Base-by-base conservation (phyloP, 2,797 vertebrate genomes). In the Galago senegalensis region DNA sequence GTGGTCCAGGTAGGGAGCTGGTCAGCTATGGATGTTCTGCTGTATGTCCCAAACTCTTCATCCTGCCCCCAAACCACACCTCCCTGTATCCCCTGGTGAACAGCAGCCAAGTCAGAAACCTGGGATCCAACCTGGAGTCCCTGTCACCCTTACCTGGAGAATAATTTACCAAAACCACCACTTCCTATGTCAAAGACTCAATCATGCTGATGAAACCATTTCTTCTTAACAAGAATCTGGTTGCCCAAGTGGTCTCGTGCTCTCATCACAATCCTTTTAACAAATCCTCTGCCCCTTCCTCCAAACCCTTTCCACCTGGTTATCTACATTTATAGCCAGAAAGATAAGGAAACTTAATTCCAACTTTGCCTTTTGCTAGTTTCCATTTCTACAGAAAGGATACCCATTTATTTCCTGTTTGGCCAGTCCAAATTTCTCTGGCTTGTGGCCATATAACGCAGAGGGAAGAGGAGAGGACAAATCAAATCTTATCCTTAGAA, bases 121-220 rank as follows among this genome's bases (percentile, higher is more conserved):
- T 31, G 7, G 56, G 53, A 4, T 60, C 46, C 90, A 70, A 53
- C 25, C 21, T 12, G 31, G 53, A 49, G 20, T 4, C 18, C 11
- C 53, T n/a, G 40, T 40, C 46, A 49, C 65, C 72, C 60, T 4
- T 27, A 21, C 72, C 56, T 34, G 21, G 88, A 86, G 40, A 89
- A 53, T 56, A 40, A 75, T 37, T 85, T 85, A 46, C 79, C 63
- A 56, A 95, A 93, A 94, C 67, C 84, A 73, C n/a, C 40, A 21
- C 61, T 69, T 2, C 29, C 23, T 67, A 7, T 23, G 49, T 84
- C 77, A 31, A 84, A 96, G 37, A 85, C 95, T 93, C 77, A 88
- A 75, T 34, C 67, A 94, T 65, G 43, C 10, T 72, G 70, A 70
- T n/a, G 29, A 58, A 94, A 92, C 4, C 49, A 53, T 16, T 91